phyloP scores from a whole-genome alignment of 2,888 invertebrate species.

The Apocheima hispidaria region DNA sequence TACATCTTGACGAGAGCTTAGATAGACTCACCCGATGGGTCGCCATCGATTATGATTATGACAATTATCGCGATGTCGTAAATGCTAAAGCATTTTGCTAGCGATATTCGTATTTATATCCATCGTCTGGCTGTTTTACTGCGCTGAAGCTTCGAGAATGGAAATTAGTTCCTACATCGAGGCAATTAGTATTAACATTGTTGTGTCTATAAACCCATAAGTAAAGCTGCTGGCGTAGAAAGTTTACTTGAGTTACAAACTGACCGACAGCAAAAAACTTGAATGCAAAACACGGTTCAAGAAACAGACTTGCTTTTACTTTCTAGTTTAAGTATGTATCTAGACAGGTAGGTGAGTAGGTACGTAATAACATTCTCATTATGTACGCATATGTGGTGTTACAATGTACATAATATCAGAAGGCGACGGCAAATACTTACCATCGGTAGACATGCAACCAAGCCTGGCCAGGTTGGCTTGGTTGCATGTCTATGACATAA shows the following conservation, averaged over 20 bases:
- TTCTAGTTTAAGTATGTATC: conserved; percentile 4
- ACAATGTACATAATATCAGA: no score
- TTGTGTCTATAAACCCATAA: not conserved
- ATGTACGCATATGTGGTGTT: no score
- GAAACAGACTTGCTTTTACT: not conserved
- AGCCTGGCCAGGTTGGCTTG: no score
- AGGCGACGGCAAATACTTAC: no score
- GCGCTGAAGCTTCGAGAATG: not conserved
- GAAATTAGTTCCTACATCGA: conserved; percentile 5
- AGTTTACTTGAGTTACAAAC: not conserved
- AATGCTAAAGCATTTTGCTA: conserved; percentile 36
- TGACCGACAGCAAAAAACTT: not conserved
- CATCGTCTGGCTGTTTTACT: conserved; percentile 4
- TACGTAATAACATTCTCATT: no score
- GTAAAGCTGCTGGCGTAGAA: not conserved
- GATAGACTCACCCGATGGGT: conserved; percentile 57
- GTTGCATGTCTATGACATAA: no score
- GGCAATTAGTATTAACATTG: conserved; percentile 1
- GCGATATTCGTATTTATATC: conserved; percentile 25
- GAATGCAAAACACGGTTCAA: not conserved
- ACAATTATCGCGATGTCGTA: conserved; percentile 43
- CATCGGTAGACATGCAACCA: no score
- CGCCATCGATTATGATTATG: conserved; percentile 45
- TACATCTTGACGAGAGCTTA: conserved; percentile 66
- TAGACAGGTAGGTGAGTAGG: no score